Evolutionary conservation across 2,888 invertebrate species (phyloP).

Genomic region (Chymomyza fuscimana): DNA sequence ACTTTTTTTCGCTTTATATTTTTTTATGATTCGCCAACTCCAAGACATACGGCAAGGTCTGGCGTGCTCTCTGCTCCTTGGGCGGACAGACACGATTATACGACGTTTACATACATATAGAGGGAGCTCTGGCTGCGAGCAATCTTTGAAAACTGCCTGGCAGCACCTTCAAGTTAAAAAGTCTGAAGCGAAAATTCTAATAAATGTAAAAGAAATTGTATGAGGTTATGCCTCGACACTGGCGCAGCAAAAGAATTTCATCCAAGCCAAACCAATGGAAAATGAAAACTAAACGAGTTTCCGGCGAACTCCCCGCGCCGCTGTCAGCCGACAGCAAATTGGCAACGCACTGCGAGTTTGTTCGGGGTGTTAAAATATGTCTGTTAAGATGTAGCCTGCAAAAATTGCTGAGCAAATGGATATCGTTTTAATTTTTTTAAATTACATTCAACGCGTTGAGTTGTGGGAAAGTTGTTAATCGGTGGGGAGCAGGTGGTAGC

Average conservation of each 20-base stretch:
- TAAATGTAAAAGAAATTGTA: constrained; percentile 71
- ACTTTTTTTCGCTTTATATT: neutral
- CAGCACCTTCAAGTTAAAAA: constrained; percentile 13
- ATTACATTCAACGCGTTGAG: constrained; percentile 39
- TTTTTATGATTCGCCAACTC: constrained; percentile 3
- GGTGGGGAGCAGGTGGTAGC: neutral
- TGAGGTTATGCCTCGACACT: constrained; percentile 47
- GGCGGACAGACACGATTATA: neutral
- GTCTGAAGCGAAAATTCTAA: constrained; percentile 61
- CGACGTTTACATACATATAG: neutral
- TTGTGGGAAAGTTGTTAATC: constrained; percentile 14
- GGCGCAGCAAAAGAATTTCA: constrained; percentile 62
- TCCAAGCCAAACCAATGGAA: constrained; percentile 61
- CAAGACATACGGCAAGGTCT: neutral
- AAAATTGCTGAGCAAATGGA: constrained; percentile 69
- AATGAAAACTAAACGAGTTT: constrained; percentile 73
- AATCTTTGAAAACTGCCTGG: neutral
- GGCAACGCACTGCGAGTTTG: constrained; percentile 61
- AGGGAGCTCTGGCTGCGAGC: neutral
- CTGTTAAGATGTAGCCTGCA: constrained; percentile 35
- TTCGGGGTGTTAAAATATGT: constrained; percentile 19
- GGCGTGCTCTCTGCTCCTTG: neutral
- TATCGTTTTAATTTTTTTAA: constrained; percentile 66
- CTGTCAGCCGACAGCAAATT: constrained; percentile 61
- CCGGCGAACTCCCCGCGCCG: constrained; percentile 13